phyloP scores from a whole-genome alignment of 1,140 invertebrate genomes.

The Steinernema feltiae region DNA sequence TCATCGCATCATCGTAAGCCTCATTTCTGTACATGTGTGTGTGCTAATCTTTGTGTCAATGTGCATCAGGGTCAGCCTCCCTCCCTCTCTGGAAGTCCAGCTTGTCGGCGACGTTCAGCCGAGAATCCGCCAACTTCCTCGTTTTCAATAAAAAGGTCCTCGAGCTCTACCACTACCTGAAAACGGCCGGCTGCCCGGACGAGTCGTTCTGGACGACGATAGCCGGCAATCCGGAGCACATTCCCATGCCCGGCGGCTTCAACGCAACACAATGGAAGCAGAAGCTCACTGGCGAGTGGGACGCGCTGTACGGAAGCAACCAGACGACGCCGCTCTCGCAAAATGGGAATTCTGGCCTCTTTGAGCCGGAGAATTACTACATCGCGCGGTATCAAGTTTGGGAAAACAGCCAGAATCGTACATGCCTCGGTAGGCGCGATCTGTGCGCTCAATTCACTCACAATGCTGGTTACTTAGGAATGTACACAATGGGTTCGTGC shows the following conservation, averaged over 20 bases:
- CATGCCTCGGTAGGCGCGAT: no score
- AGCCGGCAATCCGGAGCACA: no score
- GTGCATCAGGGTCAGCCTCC: no score
- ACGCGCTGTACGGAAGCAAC: not conserved
- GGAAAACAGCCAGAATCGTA: no score
- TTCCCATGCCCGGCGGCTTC: no score
- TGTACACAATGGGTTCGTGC: slow-evolving; percentile 34
- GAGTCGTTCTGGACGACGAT: no score
- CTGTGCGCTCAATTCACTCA: no score
- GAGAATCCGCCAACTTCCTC: slow-evolving; percentile 32
- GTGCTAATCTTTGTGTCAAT: no score
- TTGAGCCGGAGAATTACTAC: slow-evolving; percentile 11
- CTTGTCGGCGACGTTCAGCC: slow-evolving; percentile 28
- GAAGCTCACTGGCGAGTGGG: not conserved
- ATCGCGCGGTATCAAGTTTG: slow-evolving; percentile 32
- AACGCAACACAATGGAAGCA: no score
- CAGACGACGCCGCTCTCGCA: not conserved
- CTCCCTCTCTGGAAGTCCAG: slow-evolving; percentile 29
- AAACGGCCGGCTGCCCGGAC: no score
- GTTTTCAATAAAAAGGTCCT: not conserved
- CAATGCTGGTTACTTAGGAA: slow-evolving; percentile 1
- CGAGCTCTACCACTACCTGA: slow-evolving; percentile 21
- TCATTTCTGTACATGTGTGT: no score
- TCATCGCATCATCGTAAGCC: not conserved
- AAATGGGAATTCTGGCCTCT: not conserved